Evolutionary conservation across 2,113 vertebrate species (phyloP), one percentile per base, ranked within the genome.

Genomic region (Australoheros scitulus): DNA sequence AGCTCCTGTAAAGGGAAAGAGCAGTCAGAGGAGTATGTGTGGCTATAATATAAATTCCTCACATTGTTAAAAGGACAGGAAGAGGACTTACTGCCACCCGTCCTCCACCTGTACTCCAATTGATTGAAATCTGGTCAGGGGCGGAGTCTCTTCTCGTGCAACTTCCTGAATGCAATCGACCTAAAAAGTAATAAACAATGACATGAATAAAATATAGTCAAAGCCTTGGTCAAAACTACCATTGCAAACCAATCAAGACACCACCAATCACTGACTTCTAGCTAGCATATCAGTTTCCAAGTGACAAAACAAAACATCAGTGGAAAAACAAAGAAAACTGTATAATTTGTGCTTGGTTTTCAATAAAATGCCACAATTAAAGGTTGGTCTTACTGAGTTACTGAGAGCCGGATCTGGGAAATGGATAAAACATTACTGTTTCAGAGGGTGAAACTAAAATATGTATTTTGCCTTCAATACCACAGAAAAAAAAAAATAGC

Each of bases 71-170:
- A 81, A 88, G 89, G 87, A 91, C 93, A 92, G 87, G 90, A 92
- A 92, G 87, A 88, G 87, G 82, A 98, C 97, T 98, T 97, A 99
- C 98, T 97, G 97, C 98, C 98, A 99, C 96, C 97, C 97, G 97
- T 99, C 98, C 96, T 99, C 98, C 96, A 99, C 98, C 96, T 99
- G 98, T 92, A 99, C 97, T 94, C 98, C 98, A 87, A 99, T 98
- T 68, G 98, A 99, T 96, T 99, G 98, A 96, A 99, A 99, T 95
- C 94, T 97, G 97, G 97, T 96, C 95, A 96, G 94, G 82, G 97
- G 96, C 1, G 97, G 97, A 79, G 96, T 97, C 95, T 99, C 98
- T 87, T 98, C 97, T 95, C 97, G 96, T 88, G 95, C 97, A 94
- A 97, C 97, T 95, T 98, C 97, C 96, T 98, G 97, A 95, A 98